Base-by-base conservation (phyloP, 2,797 vertebrate species). In the Natrix natrix region DNA sequence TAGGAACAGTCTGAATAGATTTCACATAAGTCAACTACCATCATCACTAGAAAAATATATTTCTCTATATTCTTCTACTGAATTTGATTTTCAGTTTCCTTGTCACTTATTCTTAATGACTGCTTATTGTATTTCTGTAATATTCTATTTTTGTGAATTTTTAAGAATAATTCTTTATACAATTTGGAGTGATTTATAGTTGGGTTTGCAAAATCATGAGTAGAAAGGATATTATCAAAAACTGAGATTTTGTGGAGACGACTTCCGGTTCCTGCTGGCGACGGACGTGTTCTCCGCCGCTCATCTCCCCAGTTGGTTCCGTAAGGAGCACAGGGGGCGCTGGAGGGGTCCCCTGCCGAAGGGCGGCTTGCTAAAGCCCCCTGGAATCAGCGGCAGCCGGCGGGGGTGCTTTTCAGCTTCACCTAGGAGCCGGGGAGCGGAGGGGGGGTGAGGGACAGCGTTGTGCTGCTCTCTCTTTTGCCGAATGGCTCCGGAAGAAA, bases 1-100 rank as follows among this genome's bases (percentile, higher is more conserved):
- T 93, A 87, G 60, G 32, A 78, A 55, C 57, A 95, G 91, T 3
- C 59, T n/a, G 3, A 56, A 94, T 55, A 91, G 86, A 91, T 86
- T 56, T 52, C n/a, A 28, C 17, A 56, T n/a, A 20, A 60, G 60
- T 90, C 66, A 69, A 87, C 37, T 2, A 83, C 60, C 55, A 88
- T 59, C 16, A 86, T 90, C 28, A 52, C 8, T 43, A 28, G 24
- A 32, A 28, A 16, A 32, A 48, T 1, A 63, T 24, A n/a, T 20
- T 37, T 43, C n/a, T 91, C 16, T 86, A 69, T 88, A 26, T 32
- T 90, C 54, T 90, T 90, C 37, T 89, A 78, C 66, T 89, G 32
- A 26, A 55, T 66, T 87, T 69, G 89, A 69, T 87, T 93, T 89
- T 83, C 48, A 63, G 32, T 93, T 93, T 88, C 24, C 66, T 89